Percentiles rank a stretch among this genome's conserved stretches.
Evolutionary conservation across 1,140 invertebrate genomes (phyloP).

Genomic region (Sinella curviseta): DNA sequence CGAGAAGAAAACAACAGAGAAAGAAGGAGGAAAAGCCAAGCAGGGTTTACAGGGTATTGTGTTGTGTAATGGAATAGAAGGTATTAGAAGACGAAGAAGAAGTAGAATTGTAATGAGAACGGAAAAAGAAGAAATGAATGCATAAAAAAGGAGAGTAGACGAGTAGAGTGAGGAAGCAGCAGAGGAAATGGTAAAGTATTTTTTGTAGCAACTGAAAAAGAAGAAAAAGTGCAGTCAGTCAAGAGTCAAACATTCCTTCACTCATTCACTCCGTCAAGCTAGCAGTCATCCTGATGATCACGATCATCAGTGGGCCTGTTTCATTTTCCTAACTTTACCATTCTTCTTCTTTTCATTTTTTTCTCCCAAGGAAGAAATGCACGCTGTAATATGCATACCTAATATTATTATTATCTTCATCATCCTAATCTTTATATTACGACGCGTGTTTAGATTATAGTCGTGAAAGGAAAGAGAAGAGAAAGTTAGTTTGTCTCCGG

Average conservation of each 20-base stretch:
- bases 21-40: not conserved
- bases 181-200: too few species aligned
- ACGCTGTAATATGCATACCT: not conserved
- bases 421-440: too few species aligned
- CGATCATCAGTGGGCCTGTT: not conserved
- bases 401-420: not conserved
- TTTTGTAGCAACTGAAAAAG: not conserved
- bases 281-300: not conserved
- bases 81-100: not conserved
- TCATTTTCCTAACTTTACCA: not conserved
- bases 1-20: not conserved
- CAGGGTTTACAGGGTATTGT: not conserved
- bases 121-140: constrained; percentile 9
- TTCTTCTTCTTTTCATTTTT: not conserved
- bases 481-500: not conserved
- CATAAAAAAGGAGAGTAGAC: not conserved
- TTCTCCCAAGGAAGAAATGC: not conserved
- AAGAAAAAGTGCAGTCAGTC: constrained; percentile 13
- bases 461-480: not conserved
- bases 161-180: too few species aligned
- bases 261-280: not conserved
- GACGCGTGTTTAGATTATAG: not conserved
- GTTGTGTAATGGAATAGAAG: not conserved
- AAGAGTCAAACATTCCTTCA: constrained; percentile 20
- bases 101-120: not conserved